Percentiles rank a stretch among this genome's conserved stretches.
These are phyloP conservation scores for Eueides isabella DNA, from an alignment of 1,140 invertebrate genomes.

Conservation along the genomic window DNA sequence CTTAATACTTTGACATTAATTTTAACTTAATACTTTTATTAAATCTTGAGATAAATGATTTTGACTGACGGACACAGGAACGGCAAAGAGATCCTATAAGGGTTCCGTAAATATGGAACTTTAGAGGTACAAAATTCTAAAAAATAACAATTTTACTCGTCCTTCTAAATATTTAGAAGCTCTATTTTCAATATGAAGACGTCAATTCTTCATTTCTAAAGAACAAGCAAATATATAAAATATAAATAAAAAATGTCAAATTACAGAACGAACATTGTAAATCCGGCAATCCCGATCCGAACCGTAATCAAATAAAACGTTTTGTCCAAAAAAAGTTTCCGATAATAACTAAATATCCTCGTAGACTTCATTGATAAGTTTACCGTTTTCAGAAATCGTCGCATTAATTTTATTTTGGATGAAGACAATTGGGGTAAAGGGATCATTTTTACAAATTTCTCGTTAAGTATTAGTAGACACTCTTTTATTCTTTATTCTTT, in stretches of 20 bases:
- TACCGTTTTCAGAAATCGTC: constrained; percentile 9
- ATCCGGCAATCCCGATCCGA: constrained; percentile 20
- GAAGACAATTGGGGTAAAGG: not conserved
- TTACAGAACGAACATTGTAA: constrained; percentile 13
- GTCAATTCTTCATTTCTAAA: not conserved
- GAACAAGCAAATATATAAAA: not conserved
- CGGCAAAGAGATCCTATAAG: no score
- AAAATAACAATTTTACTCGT: no score
- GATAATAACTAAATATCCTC: constrained; percentile 17
- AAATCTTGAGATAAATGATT: no score
- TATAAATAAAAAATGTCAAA: constrained; percentile 26
- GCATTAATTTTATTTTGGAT: not conserved
- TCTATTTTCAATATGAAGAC: no score
- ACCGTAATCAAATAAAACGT: constrained; percentile 22
- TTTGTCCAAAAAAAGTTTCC: constrained; percentile 12
- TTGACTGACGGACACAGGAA: no score
- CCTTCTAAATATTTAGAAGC: no score
- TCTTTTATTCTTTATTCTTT: not conserved
- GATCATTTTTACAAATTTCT: no score
- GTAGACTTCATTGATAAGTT: constrained; percentile 14
- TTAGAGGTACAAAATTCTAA: no score
- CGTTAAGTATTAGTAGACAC: not conserved
- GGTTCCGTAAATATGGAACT: no score
- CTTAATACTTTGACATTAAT: no score
- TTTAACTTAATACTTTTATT: no score